Base-by-base conservation (phyloP, 2,888 invertebrate genomes). In the Pterostichus madidus region DNA sequence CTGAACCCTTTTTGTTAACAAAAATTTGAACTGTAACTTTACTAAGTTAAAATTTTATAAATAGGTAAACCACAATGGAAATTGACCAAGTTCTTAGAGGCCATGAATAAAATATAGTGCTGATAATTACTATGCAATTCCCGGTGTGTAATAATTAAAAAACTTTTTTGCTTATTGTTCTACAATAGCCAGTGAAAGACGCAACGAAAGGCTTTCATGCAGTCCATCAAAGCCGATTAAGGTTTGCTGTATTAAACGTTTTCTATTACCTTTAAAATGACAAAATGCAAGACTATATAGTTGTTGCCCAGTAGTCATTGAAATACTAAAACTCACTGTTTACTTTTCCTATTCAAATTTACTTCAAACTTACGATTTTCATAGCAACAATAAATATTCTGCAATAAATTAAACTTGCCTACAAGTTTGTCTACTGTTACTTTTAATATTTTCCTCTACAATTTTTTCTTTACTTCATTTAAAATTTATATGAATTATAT, bases 151-250 rank as follows among this genome's bases (percentile, higher is more conserved):
- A 13, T 73, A 73, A 73, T 73, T 73, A 73, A 73, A 73, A 73
- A 73, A 73, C 71, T 73, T 46, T 71, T 73, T 73, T 73, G 71
- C 46, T 46, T 73, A 73, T 71, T 24, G 71, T 73, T 73, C 46
- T 1, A 73, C 46, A 73, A 7, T n/a, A 7, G 49, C 44, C 44
- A 10, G 24, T 44, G 31, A 71, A 46, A 49, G 71, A 24, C 46
- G 10, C 59, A 2, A 10, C 10, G 11, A 31, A 59, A 59, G 2
- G 31, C 31, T 59, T 59, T 15, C 11, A 49, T 7, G 39, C 7
- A 6, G 5, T 10, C 31, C 59, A 59, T 59, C 59, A 59, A 59
- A 64, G 32, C 31, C 32, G 64, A 64, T 64, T 64, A 64, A 64
- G n/a, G 31, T n/a, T 64, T 64, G 64, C n/a, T 6, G 64, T 31